Percentiles rank a stretch among this genome's conserved stretches.
phyloP scores from a whole-genome alignment of 1,140 invertebrate species.

The Platyura marginata region DNA sequence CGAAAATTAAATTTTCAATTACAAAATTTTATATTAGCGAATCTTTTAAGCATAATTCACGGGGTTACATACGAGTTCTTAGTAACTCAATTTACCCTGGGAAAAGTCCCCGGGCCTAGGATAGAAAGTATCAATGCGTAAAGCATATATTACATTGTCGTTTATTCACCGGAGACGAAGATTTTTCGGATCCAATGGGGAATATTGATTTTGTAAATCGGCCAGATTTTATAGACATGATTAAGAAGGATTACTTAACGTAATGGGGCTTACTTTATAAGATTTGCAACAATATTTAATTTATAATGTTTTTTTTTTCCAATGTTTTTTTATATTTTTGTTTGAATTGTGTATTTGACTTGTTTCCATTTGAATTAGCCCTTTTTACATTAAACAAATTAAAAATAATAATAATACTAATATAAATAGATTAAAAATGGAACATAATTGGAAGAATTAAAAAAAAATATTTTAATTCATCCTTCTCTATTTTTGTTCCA shows the following conservation, averaged over 20 bases:
- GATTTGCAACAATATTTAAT: conserved; percentile 7
- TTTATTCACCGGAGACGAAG: conserved; percentile 11
- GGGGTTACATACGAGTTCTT: conserved; percentile 24
- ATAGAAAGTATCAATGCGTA: conserved; percentile 23
- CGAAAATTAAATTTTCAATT: too few species aligned
- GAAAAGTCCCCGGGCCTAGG: conserved; percentile 25
- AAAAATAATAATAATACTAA: too few species aligned
- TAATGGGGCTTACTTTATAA: conserved; percentile 23
- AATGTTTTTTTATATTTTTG: too few species aligned
- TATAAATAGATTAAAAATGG: too few species aligned
- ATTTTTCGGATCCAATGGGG: conserved; percentile 16
- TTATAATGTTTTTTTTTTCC: too few species aligned
- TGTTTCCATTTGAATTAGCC: too few species aligned
- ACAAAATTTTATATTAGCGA: too few species aligned
- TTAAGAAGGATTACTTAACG: conserved; percentile 9
- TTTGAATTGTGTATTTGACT: too few species aligned
- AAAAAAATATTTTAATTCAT: too few species aligned
- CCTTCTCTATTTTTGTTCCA: too few species aligned
- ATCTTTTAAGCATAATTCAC: conserved; percentile 22
- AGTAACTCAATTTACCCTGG: conserved; percentile 20
- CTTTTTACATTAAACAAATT: too few species aligned
- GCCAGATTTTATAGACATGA: conserved; percentile 9
- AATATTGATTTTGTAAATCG: conserved; percentile 17
- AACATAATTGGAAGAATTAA: too few species aligned
- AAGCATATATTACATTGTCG: conserved; percentile 15